Evolutionary conservation across 2,797 vertebrate genomes (phyloP).

Genomic region (Pelobates cultripes): DNA sequence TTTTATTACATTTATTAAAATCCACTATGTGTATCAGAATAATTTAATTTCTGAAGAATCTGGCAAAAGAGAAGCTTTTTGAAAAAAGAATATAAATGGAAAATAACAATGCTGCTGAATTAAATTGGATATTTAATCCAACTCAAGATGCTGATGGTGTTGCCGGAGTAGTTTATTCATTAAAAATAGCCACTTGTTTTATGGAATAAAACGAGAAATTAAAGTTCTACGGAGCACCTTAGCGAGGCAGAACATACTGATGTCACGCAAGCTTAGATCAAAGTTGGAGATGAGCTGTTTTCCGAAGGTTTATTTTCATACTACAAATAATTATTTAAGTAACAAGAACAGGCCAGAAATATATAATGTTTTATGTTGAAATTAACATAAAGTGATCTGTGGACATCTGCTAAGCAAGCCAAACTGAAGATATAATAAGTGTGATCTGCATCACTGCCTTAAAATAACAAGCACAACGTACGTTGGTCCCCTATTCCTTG

Average conservation of each 20-base stretch:
- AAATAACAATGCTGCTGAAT: not conserved
- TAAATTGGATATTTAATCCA: constrained; percentile 15
- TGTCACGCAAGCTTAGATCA: constrained; percentile 69
- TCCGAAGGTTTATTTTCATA: constrained; percentile 63
- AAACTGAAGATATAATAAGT: constrained; percentile 58
- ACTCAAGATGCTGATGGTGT: constrained; percentile 51
- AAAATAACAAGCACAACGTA: constrained; percentile 67
- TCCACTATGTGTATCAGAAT: not conserved
- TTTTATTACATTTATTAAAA: not conserved
- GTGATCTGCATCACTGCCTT: constrained; percentile 68
- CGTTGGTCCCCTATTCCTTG: constrained; percentile 61
- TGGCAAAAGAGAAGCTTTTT: not conserved
- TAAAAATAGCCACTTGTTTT: constrained; percentile 53
- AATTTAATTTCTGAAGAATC: not conserved
- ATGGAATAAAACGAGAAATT: constrained; percentile 57
- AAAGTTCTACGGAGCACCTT: constrained; percentile 47
- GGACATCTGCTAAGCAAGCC: constrained; percentile 73
- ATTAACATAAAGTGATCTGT: constrained; percentile 69
- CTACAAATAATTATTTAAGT: constrained; percentile 72
- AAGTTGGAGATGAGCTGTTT: constrained; percentile 63
- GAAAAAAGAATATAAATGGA: not conserved
- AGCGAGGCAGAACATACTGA: constrained; percentile 59
- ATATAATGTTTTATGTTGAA: constrained; percentile 70
- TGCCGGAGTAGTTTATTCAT: constrained; percentile 5
- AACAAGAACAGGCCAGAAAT: constrained; percentile 69